These are phyloP conservation scores for Martes martes DNA, from an alignment of 2,113 vertebrate genomes.

Conservation along the genomic window DNA sequence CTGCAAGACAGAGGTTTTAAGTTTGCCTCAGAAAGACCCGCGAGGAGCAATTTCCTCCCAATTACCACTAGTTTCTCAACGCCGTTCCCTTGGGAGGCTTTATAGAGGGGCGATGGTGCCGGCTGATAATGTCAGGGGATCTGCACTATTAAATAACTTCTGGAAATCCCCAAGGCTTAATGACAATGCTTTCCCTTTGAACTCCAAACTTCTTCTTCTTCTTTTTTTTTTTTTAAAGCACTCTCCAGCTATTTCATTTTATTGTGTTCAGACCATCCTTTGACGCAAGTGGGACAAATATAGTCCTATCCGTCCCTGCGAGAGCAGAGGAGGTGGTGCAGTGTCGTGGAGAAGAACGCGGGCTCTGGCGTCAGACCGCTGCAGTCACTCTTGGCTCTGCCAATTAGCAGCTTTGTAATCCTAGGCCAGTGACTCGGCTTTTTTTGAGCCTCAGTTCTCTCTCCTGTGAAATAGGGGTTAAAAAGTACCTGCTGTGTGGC, in stretches of 20 bases:
- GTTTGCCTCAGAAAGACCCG: slow-evolving; percentile 23
- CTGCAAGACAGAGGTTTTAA: slow-evolving; percentile 48
- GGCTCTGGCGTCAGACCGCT: slow-evolving; percentile 15
- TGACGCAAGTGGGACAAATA: slow-evolving; percentile 67
- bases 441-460: background rate
- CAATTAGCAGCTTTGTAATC: slow-evolving; percentile 15
- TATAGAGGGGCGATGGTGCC: background rate
- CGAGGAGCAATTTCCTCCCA: slow-evolving; percentile 38
- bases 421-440: background rate
- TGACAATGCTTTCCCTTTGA: slow-evolving; percentile 51
- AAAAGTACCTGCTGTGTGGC: background rate
- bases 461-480: background rate
- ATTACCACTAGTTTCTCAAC: slow-evolving; percentile 19
- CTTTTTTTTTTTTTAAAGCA: background rate
- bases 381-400: background rate
- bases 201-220: slow-evolving; percentile 10
- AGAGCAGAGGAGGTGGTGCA: background rate
- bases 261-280: slow-evolving; percentile 58
- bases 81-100: slow-evolving; percentile 7
- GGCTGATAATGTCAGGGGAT: slow-evolving; percentile 46
- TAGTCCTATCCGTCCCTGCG: slow-evolving; percentile 44
- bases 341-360: background rate
- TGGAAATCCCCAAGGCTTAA: slow-evolving; percentile 57
- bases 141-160: slow-evolving; percentile 47
- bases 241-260: slow-evolving; percentile 54